Evolutionary conservation across 2,797 vertebrate species (phyloP).

Genomic region (Chaenodraco wilsoni): DNA sequence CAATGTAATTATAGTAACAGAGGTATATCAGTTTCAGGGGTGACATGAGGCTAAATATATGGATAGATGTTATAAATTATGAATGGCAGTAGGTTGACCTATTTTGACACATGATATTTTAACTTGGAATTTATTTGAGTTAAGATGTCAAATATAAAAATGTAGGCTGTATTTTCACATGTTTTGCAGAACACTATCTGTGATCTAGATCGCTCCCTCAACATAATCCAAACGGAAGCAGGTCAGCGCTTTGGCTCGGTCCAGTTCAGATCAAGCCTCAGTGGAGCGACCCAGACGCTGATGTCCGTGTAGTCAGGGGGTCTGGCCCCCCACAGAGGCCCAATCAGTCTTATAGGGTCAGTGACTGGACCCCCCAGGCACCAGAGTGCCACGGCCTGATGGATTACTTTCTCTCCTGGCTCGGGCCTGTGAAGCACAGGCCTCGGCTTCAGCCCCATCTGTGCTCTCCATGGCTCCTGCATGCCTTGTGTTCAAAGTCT

Average conservation of each 20-base stretch:
- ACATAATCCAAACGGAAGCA: constrained; percentile 73
- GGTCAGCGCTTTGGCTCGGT: constrained; percentile 76
- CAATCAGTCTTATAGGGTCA: constrained; percentile 83
- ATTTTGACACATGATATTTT: not conserved
- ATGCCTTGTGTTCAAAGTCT: constrained; percentile 68
- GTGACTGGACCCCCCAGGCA: constrained; percentile 70
- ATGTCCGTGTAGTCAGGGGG: constrained; percentile 77
- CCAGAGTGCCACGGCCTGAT: constrained; percentile 76
- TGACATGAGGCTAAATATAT: constrained; percentile 18
- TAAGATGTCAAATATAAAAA: constrained; percentile 21
- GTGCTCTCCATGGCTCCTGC: constrained; percentile 72
- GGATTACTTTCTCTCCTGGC: constrained; percentile 81
- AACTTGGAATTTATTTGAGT: constrained; percentile 8
- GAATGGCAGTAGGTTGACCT: constrained; percentile 11
- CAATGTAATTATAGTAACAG: constrained; percentile 33
- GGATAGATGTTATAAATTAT: constrained; percentile 7
- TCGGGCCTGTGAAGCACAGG: constrained; percentile 63
- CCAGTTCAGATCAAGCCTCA: constrained; percentile 71
- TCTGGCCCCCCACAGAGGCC: constrained; percentile 73
- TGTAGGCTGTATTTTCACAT: constrained; percentile 24
- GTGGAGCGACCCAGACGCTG: constrained; percentile 75
- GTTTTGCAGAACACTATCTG: constrained; percentile 41
- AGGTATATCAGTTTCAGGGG: constrained; percentile 12
- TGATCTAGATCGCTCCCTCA: constrained; percentile 60
- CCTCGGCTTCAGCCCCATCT: constrained; percentile 77